Evolutionary conservation across 2,113 vertebrate species (phyloP).

Genomic region (Dascyllus trimaculatus): DNA sequence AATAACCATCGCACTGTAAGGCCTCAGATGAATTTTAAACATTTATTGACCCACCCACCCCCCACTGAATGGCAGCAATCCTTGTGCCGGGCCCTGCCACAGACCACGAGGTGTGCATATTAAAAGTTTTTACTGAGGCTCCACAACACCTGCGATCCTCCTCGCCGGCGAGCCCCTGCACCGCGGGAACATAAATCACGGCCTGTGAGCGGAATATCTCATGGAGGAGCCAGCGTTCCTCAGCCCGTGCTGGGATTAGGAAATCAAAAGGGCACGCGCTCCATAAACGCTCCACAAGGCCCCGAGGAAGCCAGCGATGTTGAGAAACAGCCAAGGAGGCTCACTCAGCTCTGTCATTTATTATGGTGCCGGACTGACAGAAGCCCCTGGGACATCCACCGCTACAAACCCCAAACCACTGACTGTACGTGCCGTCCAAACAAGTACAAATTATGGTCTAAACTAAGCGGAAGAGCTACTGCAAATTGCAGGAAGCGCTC

Average conservation of each 20-base stretch:
- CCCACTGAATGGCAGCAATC: slow-evolving; percentile 67
- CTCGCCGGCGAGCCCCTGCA: slow-evolving; percentile 69
- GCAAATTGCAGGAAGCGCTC: slow-evolving; percentile 71
- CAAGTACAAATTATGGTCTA: slow-evolving; percentile 76
- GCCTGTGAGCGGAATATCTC: slow-evolving; percentile 83
- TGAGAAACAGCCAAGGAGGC: slow-evolving; percentile 73
- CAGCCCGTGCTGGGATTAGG: slow-evolving; percentile 77
- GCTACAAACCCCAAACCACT: slow-evolving; percentile 72
- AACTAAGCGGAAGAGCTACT: slow-evolving; percentile 65
- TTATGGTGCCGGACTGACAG: slow-evolving; percentile 72
- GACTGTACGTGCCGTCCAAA: slow-evolving; percentile 72
- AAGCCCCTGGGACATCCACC: slow-evolving; percentile 70
- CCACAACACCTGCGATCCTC: slow-evolving; percentile 79
- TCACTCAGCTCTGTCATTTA: slow-evolving; percentile 77
- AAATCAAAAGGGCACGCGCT: slow-evolving; percentile 81
- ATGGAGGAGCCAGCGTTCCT: slow-evolving; percentile 64
- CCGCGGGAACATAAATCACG: slow-evolving; percentile 83
- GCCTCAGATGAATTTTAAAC: slow-evolving; percentile 79
- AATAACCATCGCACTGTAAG: slow-evolving; percentile 57
- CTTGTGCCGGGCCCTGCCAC: slow-evolving; percentile 57
- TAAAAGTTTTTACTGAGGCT: slow-evolving; percentile 82
- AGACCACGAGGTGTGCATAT: slow-evolving; percentile 82
- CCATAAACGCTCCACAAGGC: slow-evolving; percentile 75
- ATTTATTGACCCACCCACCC: slow-evolving; percentile 76
- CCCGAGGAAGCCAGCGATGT: slow-evolving; percentile 68